Conservation (phyloP, 2,888 invertebrate species). For the Cabera pusaria region DNA sequence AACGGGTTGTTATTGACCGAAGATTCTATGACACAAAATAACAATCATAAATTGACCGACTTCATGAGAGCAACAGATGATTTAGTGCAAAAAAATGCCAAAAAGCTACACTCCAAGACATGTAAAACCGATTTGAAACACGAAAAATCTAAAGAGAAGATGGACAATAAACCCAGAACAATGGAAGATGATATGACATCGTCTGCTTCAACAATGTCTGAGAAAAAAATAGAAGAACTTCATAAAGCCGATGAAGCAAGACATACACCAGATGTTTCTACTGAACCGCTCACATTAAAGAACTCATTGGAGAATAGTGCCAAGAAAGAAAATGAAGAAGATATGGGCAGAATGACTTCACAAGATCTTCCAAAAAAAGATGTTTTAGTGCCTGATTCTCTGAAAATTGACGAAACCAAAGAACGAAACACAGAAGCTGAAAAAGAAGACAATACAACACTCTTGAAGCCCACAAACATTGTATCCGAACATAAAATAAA, state of each 20-base stretch:
- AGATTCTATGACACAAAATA: constrained; percentile 2
- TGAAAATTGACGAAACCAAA: constrained; percentile 25
- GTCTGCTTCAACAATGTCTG: constrained; percentile 38
- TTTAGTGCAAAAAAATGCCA: constrained; percentile 10
- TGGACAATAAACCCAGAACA: constrained; percentile 13
- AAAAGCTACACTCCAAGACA: constrained; percentile 16
- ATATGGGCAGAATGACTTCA: constrained; percentile 4
- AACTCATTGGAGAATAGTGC: constrained; percentile 1
- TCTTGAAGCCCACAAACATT: background rate
- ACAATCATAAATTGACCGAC: constrained; percentile 8
- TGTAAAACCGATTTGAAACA: constrained; percentile 15
- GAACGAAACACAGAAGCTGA: constrained; percentile 21
- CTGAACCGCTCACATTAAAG: constrained; percentile 1
- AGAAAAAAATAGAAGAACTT: constrained; percentile 32
- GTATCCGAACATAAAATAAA: constrained; percentile 19
- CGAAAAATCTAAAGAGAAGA: constrained; percentile 26
- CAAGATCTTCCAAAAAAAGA: constrained; percentile 2
- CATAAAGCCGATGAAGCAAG: constrained; percentile 15
- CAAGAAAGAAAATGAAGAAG: constrained; percentile 6
- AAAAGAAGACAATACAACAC: constrained; percentile 7
- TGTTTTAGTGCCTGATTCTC: constrained; percentile 3
- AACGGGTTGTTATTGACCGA: constrained; percentile 2
- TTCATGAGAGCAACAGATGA: constrained; percentile 24
- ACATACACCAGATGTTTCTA: constrained; percentile 5
- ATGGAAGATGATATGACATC: constrained; percentile 35